These are phyloP conservation scores for Bolinopsis microptera DNA, from an alignment of 37 sponge, comb jelly and placozoan species.

Conservation along the genomic window DNA sequence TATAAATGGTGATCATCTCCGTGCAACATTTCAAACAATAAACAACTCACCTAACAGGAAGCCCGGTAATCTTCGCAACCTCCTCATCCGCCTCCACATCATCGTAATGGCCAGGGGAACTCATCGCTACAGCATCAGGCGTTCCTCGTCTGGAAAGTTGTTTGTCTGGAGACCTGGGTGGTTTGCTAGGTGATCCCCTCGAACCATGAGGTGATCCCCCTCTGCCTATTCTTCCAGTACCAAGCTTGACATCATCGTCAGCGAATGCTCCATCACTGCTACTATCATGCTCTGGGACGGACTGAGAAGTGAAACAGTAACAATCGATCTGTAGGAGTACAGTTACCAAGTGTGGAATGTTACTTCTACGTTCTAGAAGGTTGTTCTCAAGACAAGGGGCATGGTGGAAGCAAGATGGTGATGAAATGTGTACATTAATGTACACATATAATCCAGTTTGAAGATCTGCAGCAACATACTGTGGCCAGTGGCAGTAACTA, in stretches of 20 bases:
- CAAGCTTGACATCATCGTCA: not conserved
- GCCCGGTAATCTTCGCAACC: not conserved
- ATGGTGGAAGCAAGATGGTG: no score
- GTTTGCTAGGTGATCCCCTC: not conserved
- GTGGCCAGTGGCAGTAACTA: no score
- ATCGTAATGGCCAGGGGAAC: not conserved
- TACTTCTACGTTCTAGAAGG: no score
- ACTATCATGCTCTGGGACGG: not conserved
- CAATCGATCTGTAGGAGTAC: no score
- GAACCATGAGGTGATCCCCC: not conserved
- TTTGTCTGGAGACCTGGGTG: not conserved
- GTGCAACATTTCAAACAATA: no score
- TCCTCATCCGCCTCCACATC: not conserved
- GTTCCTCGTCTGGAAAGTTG: not conserved
- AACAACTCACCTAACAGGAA: not conserved
- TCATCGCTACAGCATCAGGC: not conserved
- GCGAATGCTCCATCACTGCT: conserved; percentile 31
- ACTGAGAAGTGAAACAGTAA: no score
- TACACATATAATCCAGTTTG: no score
- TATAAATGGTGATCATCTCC: no score
- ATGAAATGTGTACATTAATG: no score
- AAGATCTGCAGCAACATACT: no score
- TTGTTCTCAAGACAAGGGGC: no score
- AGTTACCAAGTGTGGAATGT: no score
- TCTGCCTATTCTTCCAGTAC: not conserved